Evolutionary conservation across 1,140 invertebrate genomes (phyloP), one percentile per base, ranked within the genome.

Genomic region (Trichogramma pretiosum): DNA sequence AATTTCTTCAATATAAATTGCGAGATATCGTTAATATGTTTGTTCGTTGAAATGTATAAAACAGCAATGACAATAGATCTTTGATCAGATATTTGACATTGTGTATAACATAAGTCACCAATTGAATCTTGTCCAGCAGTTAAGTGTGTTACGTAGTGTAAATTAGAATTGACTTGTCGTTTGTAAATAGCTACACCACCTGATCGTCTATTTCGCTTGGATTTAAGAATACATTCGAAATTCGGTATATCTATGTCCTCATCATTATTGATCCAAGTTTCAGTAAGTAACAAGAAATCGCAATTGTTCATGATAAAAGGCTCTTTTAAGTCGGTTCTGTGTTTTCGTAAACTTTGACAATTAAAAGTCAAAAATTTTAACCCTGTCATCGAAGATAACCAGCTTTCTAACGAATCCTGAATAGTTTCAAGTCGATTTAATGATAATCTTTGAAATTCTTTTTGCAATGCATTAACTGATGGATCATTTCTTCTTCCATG

Each of bases 311-410:
- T n/a, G 35, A 46, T 13, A 24, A 38, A 5, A 30, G n/a, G n/a
- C n/a, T 51, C 39, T 42, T 22, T 44, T 30, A 53, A 1, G 44
- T 54, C 48, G 19, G 13, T 16, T 9, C 13, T 17, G 39, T 54
- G 48, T 5, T 8, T 30, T 14, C 34, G 30, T 26, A 54, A 35
- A 45, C 48, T 54, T 54, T 51, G 48, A 24, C 52, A 54, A 47
- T 54, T 54, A 35, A 54, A 42, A 36, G 39, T 18, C 33, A 35
- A 50, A 30, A 51, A 41, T 28, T 21, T 47, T n/a, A 54, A 7
- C n/a, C 37, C 18, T 13, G 22, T 30, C 13, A 23, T 46, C 10
- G 28, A 26, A 10, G 2, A 5, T 28, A 28, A 17, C 9, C 26
- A 4, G 2, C 21, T 5, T 11, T 28, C 21, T 0, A 41, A 10